Percentiles rank a stretch among this genome's conserved stretches.
These are phyloP conservation scores for Drosophila lacteicornis DNA, from an alignment of 1,140 invertebrate genomes.

Conservation along the genomic window DNA sequence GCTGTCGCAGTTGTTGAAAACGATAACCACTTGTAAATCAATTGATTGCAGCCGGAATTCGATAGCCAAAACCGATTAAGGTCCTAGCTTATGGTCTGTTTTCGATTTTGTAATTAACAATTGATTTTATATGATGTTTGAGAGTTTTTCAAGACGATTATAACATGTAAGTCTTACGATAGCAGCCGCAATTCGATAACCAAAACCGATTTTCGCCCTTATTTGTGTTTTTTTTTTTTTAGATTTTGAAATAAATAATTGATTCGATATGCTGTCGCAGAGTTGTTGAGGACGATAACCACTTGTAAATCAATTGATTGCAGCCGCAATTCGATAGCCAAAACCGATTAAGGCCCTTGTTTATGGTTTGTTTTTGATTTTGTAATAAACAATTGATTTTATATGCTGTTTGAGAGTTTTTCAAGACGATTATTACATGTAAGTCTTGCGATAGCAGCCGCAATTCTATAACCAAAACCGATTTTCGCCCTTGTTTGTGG, in stretches of 20 bases:
- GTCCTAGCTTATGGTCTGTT: background rate
- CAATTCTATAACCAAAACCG: too few relatives aligned
- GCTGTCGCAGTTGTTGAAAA: background rate
- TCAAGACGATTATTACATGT: background rate
- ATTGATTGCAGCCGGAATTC: too few relatives aligned
- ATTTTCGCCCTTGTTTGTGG: background rate
- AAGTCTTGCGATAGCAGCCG: too few relatives aligned
- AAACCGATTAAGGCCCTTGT: background rate
- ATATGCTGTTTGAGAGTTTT: constrained; percentile 4
- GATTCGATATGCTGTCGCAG: constrained; percentile 15
- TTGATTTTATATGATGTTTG: constrained; percentile 5
- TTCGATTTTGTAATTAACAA: constrained; percentile 10
- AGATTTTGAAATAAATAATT: constrained; percentile 17
- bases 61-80: too few relatives aligned
- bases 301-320: too few relatives aligned
- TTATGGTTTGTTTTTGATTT: background rate
- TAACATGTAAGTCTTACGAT: too few relatives aligned
- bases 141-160: constrained; percentile 3
- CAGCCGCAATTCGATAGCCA: too few relatives aligned
- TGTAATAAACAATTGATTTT: constrained; percentile 10
- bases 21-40: background rate
- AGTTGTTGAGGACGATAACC: background rate
- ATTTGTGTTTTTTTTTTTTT: background rate
- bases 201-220: background rate
- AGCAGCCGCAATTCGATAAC: too few relatives aligned